Conservation (phyloP, 2,888 invertebrate genomes). For the Cataglyphis albicans region DNA sequence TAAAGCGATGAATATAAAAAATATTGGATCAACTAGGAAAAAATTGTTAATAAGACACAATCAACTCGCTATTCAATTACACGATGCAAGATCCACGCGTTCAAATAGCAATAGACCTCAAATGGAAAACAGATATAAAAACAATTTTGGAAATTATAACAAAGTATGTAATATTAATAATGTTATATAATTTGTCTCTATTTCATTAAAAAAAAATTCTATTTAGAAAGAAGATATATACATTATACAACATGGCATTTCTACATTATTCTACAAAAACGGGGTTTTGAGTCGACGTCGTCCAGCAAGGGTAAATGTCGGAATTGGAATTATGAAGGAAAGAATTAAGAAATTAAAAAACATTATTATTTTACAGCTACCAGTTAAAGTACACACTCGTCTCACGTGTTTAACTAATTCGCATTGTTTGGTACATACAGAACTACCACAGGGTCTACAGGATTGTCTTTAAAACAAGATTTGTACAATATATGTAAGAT, state of each 20-base stretch:
- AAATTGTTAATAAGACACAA: neutral
- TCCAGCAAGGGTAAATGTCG: constrained; percentile 19
- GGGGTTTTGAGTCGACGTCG: constrained; percentile 80
- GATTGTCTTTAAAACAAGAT: constrained; percentile 78
- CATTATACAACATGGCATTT: constrained; percentile 45
- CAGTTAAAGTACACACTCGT: constrained; percentile 79
- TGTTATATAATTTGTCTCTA: neutral
- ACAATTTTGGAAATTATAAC: constrained; percentile 14
- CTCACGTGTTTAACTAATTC: constrained; percentile 79
- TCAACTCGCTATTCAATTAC: neutral
- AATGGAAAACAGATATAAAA: neutral
- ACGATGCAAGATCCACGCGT: neutral
- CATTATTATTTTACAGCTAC: constrained; percentile 74
- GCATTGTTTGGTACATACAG: constrained; percentile 76
- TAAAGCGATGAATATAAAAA: neutral
- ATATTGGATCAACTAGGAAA: neutral
- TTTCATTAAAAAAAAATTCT: constrained; percentile 15
- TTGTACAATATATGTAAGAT: constrained; percentile 24
- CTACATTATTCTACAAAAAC: constrained; percentile 78
- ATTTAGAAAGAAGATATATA: constrained; percentile 45
- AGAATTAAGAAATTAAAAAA: constrained; percentile 21
- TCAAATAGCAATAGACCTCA: neutral
- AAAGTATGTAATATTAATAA: constrained; percentile 27
- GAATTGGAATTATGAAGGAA: constrained; percentile 8
- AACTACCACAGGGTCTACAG: constrained; percentile 79